Base-by-base conservation (phyloP, 2,113 vertebrate genomes). In the Pedetes capensis region DNA sequence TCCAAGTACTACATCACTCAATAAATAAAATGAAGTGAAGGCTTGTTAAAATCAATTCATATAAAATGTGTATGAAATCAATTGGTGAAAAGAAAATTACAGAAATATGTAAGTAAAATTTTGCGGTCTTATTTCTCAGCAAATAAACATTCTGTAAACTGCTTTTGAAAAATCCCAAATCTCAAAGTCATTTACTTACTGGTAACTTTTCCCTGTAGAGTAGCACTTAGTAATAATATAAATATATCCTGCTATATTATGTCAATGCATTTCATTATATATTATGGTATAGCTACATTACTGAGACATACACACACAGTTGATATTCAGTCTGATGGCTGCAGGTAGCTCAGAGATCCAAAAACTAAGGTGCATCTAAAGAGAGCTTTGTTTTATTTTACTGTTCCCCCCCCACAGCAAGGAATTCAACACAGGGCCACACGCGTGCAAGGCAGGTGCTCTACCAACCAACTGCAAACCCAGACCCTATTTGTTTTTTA, bases 381-480 rank as follows among this genome's bases (percentile, higher is more conserved):
- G 47, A 71, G 47, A 95, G 49, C 9, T 74, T 82, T 74, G 44
- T 96, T 92, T 80, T 83, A 71, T 92, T 95, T 95, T 93, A 34
- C 6, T n/a, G n/a, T n/a, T n/a, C n/a, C n/a, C n/a, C n/a, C n/a
- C n/a, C n/a, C n/a, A n/a, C n/a, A n/a, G n/a, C n/a, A n/a, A n/a
- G n/a, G n/a, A n/a, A n/a, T n/a, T n/a, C n/a, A n/a, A n/a, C n/a
- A n/a, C n/a, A n/a, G n/a, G n/a, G n/a, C n/a, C n/a, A n/a, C n/a
- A n/a, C n/a, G n/a, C n/a, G n/a, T n/a, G n/a, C n/a, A n/a, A n/a
- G n/a, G n/a, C n/a, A n/a, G n/a, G n/a, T n/a, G n/a, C n/a, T n/a
- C n/a, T n/a, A n/a, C n/a, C n/a, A n/a, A n/a, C n/a, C n/a, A n/a
- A n/a, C n/a, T n/a, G n/a, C n/a, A n/a, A n/a, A n/a, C n/a, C n/a